Conservation (phyloP, 2,113 vertebrate species). For the Neofelis nebulosa region DNA sequence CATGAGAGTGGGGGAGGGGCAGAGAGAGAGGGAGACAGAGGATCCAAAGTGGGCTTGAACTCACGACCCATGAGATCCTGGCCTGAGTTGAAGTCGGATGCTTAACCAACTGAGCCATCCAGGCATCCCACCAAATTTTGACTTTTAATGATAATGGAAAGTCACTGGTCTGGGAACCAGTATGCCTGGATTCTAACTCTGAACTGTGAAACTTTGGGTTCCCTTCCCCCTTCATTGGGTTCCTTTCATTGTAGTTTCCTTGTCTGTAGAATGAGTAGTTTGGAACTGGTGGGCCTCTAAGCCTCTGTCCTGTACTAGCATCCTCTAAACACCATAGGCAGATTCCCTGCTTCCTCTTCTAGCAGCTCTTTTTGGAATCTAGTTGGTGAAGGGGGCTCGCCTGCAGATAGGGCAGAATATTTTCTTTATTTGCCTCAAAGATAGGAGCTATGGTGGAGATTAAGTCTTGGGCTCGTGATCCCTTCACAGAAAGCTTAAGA, state of each 20-base stretch:
- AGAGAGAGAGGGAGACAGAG: too few relatives aligned
- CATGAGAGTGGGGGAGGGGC: too few relatives aligned
- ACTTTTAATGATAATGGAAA: not conserved
- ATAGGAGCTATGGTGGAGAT: not conserved
- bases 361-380: not conserved
- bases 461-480: not conserved
- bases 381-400: not conserved
- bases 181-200: not conserved
- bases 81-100: too few relatives aligned
- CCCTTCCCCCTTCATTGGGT: not conserved
- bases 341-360: not conserved
- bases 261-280: not conserved
- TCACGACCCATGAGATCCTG: too few relatives aligned
- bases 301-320: fast-evolving
- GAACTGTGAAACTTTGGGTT: not conserved
- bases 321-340: not conserved
- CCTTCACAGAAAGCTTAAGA: constrained; percentile 19
- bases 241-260: not conserved
- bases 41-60: too few relatives aligned
- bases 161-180: not conserved
- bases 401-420: not conserved
- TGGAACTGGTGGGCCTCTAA: not conserved
- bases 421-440: constrained; percentile 33
- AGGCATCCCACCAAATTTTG: not conserved
- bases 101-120: too few relatives aligned